Evolutionary conservation across 2,888 invertebrate species (phyloP), one percentile per base, ranked within the genome.

Genomic region (Bellardia bayeri): DNA sequence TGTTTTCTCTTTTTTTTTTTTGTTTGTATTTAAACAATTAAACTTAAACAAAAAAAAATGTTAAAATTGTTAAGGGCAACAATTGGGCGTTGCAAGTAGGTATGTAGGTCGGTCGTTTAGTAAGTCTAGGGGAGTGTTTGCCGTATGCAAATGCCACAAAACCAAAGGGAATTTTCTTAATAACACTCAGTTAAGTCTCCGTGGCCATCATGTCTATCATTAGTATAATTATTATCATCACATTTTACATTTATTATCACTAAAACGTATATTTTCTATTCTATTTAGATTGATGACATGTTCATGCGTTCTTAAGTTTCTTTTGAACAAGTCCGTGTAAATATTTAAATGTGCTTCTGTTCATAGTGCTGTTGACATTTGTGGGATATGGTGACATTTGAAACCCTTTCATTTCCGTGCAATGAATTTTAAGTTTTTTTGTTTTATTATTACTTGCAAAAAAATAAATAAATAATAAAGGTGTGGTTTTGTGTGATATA

Each of bases 361-460:
- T 49, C 6, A 9, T 11, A 45, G 40, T 75, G 63, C 74, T 79
- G 61, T 74, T 85, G 84, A 61, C 79, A 68, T 79, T 61, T 79
- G 64, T 49, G 63, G 66, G 49, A 66, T 61, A 54, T 68, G 56
- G n/a, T 79, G 72, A 79, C 84, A 79, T 74, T 74, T 85, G 23
- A 69, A 85, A 85, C 80, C 74, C 74, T 80, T 80, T 75, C 30
- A 80, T 68, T 85, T 85, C 78, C 76, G 64, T 64, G n/a, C 42
- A 51, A 79, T 80, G 37, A 74, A 74, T 56, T 66, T 80, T 30
- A 0, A 42, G 40, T 69, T 69, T 7, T 45, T 51, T 11, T n/a
- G 7, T 23, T 51, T 63, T 51, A 11, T 63, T 63, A 13, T 13
- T 14, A 23, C 3, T 11, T 64, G 5, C 9, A 45, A 45, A 9